phyloP scores from a whole-genome alignment of 1,140 invertebrate species.

The Agrilus planipennis region DNA sequence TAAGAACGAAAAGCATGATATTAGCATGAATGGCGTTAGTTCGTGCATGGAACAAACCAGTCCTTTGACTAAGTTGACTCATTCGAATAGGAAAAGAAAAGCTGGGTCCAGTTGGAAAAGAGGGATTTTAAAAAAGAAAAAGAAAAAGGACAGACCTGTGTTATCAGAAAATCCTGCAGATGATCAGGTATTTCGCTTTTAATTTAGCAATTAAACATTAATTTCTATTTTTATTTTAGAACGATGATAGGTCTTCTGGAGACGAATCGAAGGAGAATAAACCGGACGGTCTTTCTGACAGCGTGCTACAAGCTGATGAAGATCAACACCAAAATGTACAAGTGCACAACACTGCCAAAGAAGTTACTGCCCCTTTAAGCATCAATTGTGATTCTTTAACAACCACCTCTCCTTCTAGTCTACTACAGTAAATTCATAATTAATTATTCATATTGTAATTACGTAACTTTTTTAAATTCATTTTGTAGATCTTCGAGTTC shows the following conservation, averaged over 20 bases:
- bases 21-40: too few species aligned
- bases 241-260: slow-evolving; percentile 26
- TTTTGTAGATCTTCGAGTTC: slow-evolving; percentile 18
- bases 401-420: slow-evolving; percentile 10
- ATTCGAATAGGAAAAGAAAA: too few species aligned
- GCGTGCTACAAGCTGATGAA: slow-evolving; percentile 24
- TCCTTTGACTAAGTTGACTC: too few species aligned
- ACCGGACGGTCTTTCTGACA: slow-evolving; percentile 34
- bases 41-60: too few species aligned
- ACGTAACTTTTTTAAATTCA: slow-evolving; percentile 1
- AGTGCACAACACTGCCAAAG: slow-evolving; percentile 21
- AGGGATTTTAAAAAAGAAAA: slow-evolving; percentile 20
- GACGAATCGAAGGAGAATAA: slow-evolving; percentile 44
- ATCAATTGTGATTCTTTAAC: slow-evolving; percentile 25
- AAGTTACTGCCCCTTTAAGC: slow-evolving; percentile 14
- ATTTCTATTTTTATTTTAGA: slow-evolving; percentile 7
- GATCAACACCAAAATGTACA: too few species aligned
- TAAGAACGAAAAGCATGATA: background rate
- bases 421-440: slow-evolving; percentile 16
- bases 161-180: slow-evolving; percentile 6
- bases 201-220: background rate
- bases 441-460: slow-evolving; percentile 1
- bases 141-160: slow-evolving; percentile 3
- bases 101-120: slow-evolving; percentile 31
- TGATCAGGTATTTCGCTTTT: slow-evolving; percentile 8